phyloP scores from a whole-genome alignment of 2,888 invertebrate species.

The Synergus japonicus region DNA sequence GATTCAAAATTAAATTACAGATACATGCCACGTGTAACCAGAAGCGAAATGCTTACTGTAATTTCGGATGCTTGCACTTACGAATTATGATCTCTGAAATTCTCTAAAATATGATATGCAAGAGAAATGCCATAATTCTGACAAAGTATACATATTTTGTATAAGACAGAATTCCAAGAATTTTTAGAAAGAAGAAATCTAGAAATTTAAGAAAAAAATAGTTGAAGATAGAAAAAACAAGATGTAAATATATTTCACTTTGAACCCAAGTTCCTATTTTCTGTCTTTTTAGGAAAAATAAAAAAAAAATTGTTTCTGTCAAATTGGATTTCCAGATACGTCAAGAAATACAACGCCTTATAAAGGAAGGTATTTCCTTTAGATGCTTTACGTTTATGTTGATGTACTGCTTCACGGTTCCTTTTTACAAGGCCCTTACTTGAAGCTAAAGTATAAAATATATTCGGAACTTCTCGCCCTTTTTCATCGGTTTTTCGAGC shows the following conservation, averaged over 20 bases:
- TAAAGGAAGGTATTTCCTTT: not conserved
- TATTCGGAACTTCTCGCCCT: conserved; percentile 19
- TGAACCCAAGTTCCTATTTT: not conserved
- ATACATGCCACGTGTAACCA: conserved; percentile 48
- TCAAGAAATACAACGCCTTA: not conserved
- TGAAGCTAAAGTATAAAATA: not conserved
- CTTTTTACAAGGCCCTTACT: not conserved
- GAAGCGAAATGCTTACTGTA: conserved; percentile 16
- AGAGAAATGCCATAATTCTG: not conserved
- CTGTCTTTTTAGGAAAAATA: not conserved
- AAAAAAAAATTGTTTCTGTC: not conserved
- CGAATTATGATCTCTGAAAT: not conserved
- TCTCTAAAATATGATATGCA: not conserved
- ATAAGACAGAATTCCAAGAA: not conserved
- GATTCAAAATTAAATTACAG: conserved; percentile 58
- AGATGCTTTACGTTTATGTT: not conserved
- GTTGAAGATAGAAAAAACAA: not conserved
- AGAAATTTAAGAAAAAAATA: not conserved
- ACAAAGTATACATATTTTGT: not conserved
- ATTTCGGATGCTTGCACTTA: conserved; percentile 22
- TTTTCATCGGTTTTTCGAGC: conserved; percentile 27
- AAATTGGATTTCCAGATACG: not conserved
- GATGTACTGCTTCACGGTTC: not conserved
- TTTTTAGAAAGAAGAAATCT: not conserved
- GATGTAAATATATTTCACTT: not conserved